phyloP scores from a whole-genome alignment of 2,113 vertebrate species.

The Microcebus lehilahytsara region DNA sequence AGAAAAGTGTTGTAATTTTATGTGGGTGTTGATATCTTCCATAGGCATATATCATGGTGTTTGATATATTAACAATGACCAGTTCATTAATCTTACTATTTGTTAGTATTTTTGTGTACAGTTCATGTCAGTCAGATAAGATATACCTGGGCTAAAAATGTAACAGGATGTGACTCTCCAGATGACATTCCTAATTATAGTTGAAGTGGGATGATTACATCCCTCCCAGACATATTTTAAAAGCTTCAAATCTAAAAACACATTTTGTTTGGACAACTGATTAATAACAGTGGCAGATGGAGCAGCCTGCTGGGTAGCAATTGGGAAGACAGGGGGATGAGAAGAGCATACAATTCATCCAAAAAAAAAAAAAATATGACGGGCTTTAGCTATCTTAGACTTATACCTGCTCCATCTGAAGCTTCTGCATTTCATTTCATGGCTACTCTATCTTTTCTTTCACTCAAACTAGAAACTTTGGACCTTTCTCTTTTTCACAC shows the following conservation, averaged over 20 bases:
- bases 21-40: not conserved
- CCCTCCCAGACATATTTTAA: slow-evolving; percentile 27
- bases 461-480: not conserved
- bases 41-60: not conserved
- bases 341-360: not conserved
- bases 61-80: not conserved
- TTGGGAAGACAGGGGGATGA: not conserved
- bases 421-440: not conserved
- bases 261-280: slow-evolving; percentile 48
- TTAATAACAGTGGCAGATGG: not conserved
- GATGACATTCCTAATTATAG: not conserved
- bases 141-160: not conserved
- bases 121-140: not conserved
- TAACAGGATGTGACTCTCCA: not conserved
- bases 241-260: slow-evolving; percentile 7
- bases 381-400: not conserved
- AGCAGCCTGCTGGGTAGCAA: not conserved
- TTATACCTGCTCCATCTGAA: not conserved
- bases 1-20: not conserved
- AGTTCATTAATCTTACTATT: not conserved
- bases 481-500: not conserved
- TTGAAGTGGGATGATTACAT: not conserved
- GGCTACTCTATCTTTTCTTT: not conserved
- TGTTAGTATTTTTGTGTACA: no score
- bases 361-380: not conserved